Conservation (phyloP, 2,113 vertebrate genomes). For the Oncorhynchus nerka region DNA sequence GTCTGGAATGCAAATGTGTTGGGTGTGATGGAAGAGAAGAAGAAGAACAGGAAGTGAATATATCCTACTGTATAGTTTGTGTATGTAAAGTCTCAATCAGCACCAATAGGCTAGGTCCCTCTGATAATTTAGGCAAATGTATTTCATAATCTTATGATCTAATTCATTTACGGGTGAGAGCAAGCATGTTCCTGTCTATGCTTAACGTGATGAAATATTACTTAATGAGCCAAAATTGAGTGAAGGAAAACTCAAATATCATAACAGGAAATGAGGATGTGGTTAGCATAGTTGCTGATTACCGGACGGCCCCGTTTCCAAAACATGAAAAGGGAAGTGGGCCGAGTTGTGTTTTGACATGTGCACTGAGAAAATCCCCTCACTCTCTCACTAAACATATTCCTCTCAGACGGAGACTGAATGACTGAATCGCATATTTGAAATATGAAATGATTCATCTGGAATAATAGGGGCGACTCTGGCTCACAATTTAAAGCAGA, state of each 20-base stretch:
- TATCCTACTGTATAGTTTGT: no score
- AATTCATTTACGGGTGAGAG: background rate
- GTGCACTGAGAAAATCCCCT: slow-evolving; percentile 48
- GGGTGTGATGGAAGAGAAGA: background rate
- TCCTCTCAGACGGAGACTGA: no score
- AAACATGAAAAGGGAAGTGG: slow-evolving; percentile 35
- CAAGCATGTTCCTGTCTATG: slow-evolving; percentile 45
- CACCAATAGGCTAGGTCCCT: no score
- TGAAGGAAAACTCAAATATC: background rate
- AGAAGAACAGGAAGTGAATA: background rate
- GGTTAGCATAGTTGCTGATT: slow-evolving; percentile 60
- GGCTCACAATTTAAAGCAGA: no score
- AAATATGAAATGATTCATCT: no score
- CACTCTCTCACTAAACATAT: no score
- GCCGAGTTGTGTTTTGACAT: slow-evolving; percentile 39
- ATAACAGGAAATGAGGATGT: slow-evolving; percentile 63
- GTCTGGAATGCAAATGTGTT: no score
- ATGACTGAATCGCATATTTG: no score
- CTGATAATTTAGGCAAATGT: no score
- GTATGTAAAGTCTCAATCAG: no score
- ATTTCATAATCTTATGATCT: slow-evolving; percentile 49
- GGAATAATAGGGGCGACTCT: no score
- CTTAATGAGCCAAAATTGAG: background rate
- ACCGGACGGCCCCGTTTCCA: slow-evolving; percentile 43
- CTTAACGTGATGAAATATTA: slow-evolving; percentile 49